Conservation (phyloP, 2,888 invertebrate species). For the Machimus atricapillus region DNA sequence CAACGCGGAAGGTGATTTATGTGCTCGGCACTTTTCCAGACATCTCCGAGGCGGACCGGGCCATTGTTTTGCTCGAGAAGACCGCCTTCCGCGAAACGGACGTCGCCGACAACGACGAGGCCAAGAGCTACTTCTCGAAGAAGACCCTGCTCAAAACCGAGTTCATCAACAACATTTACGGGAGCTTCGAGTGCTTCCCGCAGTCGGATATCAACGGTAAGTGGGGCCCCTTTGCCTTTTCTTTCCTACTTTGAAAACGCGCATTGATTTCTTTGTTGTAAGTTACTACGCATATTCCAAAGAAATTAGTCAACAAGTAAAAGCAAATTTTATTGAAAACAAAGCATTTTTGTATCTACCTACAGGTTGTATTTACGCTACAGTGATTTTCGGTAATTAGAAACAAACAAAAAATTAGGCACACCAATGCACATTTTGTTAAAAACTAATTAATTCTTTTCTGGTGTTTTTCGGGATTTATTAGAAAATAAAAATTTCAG, state of each 20-base stretch:
- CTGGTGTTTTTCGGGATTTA: too few species aligned
- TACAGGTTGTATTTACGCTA: background rate
- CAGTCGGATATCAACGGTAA: conserved; percentile 70
- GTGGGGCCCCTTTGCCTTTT: conserved; percentile 51
- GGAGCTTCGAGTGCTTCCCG: conserved; percentile 78
- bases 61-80: conserved; percentile 82
- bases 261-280: background rate
- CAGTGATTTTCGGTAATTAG: background rate
- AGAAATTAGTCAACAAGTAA: background rate
- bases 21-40: conserved; percentile 72
- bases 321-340: background rate
- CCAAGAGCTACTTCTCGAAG: conserved; percentile 69
- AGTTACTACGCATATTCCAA: background rate
- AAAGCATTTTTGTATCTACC: background rate
- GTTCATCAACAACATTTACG: conserved; percentile 86
- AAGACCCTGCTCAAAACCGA: conserved; percentile 69
- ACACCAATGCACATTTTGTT: too few species aligned
- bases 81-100: conserved; percentile 72
- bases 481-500: too few species aligned
- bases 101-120: conserved; percentile 51
- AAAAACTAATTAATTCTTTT: too few species aligned
- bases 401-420: background rate
- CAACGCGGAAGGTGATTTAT: conserved; percentile 74
- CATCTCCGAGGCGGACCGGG: conserved; percentile 66
- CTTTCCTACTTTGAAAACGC: background rate